Conservation (phyloP, 2,113 vertebrate species). For the Salvelinus alpinus region DNA sequence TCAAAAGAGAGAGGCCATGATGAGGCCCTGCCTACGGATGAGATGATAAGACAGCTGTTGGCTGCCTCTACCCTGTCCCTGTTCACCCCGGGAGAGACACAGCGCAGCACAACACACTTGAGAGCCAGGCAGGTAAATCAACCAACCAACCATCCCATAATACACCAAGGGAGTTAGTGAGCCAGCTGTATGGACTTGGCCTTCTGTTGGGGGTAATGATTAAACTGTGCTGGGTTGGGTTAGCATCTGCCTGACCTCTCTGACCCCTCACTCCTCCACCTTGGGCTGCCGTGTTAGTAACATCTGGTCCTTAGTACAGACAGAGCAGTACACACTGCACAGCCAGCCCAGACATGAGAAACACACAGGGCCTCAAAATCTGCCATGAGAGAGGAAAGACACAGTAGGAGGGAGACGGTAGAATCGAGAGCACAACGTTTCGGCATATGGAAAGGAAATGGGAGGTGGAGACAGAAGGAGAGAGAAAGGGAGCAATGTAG, state of each 20-base stretch:
- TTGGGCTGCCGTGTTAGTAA: not conserved
- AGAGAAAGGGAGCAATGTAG: slow-evolving; percentile 22
- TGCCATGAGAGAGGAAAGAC: slow-evolving; percentile 8
- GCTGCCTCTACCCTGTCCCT: slow-evolving; percentile 21
- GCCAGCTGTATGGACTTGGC: not conserved
- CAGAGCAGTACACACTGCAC: not conserved
- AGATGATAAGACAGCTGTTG: slow-evolving; percentile 37
- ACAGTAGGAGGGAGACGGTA: slow-evolving; percentile 6
- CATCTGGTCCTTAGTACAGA: slow-evolving; percentile 1
- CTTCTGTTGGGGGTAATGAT: not conserved
- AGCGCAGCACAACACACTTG: not conserved
- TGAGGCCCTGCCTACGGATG: slow-evolving; percentile 38
- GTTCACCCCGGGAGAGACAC: slow-evolving; percentile 4
- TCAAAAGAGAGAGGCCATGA: slow-evolving; percentile 12
- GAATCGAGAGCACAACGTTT: slow-evolving; percentile 20
- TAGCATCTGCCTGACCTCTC: slow-evolving; percentile 2
- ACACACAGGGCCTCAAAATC: not conserved
- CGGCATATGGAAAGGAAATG: slow-evolving; percentile 44
- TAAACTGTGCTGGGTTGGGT: not conserved
- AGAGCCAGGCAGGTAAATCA: not conserved
- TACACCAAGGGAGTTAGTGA: not conserved
- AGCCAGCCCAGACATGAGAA: slow-evolving; percentile 4
- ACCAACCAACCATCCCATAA: not conserved
- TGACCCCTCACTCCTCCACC: not conserved
- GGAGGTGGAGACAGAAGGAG: not conserved